Evolutionary conservation across 2,113 vertebrate genomes (phyloP), one percentile per base, ranked within the genome.

Genomic region (Paramormyrops kingsleyae): DNA sequence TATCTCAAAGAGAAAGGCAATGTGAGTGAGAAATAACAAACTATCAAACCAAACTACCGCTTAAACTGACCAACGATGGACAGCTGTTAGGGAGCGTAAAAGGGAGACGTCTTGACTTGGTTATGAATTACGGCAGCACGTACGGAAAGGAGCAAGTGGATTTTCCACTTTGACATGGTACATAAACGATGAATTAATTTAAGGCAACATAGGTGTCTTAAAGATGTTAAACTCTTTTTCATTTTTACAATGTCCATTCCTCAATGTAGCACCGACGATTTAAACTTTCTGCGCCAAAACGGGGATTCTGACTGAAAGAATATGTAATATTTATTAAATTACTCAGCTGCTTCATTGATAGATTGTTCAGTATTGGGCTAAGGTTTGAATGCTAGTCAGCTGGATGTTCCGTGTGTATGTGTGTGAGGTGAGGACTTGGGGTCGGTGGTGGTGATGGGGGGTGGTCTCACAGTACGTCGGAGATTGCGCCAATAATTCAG

Each of bases 401-500:
- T 62, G 15, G 6, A 24, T 19, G 35, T 21, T 59, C 31, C 17
- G 35, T 42, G 52, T 42, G 87, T 62, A 44, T 88, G 52, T 42
- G 31, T 87, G 87, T 42, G 31, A 77, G 31, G 70, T 39, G 31
- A 17, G 27, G 70, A 39, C 70, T 35, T 77, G 70, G 13, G 13
- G 13, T 39, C 13, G 35, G 35, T 35, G 35, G 35, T 35, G 35
- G 35, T 35, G 35, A 1, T 1, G 35, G 35, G 35, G 77, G 5
- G 3, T 7, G 35, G 12, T 10, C 88, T 89, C 70, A 42, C 50
- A 46, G 70, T 83, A 83, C 31, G 92, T 90, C 92, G 92, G 93
- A 90, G 92, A 94, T 93, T 94, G 93, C 92, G 92, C 46, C 62
- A 90, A 88, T 93, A 93, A 92, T 87, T 93, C 62, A 27, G 62